phyloP scores from a whole-genome alignment of 2,113 vertebrate species.

The Sylvilagus bachmani region DNA sequence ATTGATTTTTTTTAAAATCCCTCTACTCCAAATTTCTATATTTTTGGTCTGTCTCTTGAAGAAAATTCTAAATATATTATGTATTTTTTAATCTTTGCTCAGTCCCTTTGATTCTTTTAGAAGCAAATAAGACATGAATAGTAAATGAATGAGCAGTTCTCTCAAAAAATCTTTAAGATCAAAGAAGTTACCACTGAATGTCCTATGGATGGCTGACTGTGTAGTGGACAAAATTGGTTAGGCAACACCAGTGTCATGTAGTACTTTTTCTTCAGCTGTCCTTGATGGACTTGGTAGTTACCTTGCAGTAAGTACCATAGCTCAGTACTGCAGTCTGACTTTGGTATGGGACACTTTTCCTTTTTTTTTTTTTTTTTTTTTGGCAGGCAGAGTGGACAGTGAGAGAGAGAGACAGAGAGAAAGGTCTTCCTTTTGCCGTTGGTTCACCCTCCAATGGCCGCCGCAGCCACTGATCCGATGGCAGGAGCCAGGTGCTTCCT shows the following conservation, averaged over 20 bases:
- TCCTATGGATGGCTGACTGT: slow-evolving; percentile 93
- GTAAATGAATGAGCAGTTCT: not conserved
- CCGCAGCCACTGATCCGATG: too few species aligned
- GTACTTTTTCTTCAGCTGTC: slow-evolving; percentile 95
- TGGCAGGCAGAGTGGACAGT: too few species aligned
- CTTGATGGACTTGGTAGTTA: slow-evolving; percentile 92
- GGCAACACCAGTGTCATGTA: slow-evolving; percentile 87
- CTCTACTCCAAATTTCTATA: not conserved
- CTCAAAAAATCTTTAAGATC: not conserved
- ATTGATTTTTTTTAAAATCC: not conserved
- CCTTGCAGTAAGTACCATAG: slow-evolving; percentile 89
- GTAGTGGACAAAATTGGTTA: slow-evolving; percentile 91
- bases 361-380: too few species aligned
- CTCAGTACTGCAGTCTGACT: not conserved
- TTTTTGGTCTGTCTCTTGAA: not conserved
- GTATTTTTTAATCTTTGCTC: not conserved
- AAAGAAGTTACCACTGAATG: slow-evolving; percentile 70
- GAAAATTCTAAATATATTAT: not conserved
- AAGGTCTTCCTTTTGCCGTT: too few species aligned
- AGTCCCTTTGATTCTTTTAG: not conserved
- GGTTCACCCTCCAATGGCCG: too few species aligned
- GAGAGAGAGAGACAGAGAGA: too few species aligned
- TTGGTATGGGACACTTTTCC: not conserved
- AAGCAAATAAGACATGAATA: not conserved
- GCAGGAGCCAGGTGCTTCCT: too few species aligned